phyloP scores from a whole-genome alignment of 30 jellyfish, hydroid and myxozoan genomes.

The Chrysaora quinquecirrha region DNA sequence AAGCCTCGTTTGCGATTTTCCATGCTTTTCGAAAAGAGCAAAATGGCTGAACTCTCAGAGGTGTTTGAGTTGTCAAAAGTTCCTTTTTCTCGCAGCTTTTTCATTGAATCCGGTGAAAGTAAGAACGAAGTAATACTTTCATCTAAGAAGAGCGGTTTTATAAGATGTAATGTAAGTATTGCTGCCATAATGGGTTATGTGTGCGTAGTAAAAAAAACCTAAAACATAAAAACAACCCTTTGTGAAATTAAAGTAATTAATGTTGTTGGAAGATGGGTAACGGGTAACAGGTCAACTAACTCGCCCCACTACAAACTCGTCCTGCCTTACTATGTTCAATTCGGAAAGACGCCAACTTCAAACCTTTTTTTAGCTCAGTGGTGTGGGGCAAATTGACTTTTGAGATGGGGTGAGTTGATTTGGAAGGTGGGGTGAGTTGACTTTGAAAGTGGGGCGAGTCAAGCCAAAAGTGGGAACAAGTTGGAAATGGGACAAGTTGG shows the following conservation, averaged over 20 bases:
- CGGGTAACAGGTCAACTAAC: neutral
- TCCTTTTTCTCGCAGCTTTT: conserved; percentile 26
- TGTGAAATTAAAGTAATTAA: no score
- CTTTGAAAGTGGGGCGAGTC: no score
- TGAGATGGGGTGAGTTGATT: no score
- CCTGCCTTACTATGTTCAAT: neutral
- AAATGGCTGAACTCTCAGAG: conserved; percentile 63
- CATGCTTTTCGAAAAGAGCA: no score
- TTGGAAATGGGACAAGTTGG: no score
- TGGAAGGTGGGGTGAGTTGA: no score
- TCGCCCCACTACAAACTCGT: neutral
- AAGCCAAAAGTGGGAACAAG: no score
- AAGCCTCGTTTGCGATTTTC: neutral
- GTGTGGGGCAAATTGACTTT: no score
- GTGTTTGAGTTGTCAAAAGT: conserved; percentile 20
- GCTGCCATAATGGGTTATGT: neutral
- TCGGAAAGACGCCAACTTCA: no score
- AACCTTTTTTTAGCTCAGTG: neutral
- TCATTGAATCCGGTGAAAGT: conserved; percentile 6
- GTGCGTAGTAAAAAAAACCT: neutral
- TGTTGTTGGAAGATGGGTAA: neutral
- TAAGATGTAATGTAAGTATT: conserved; percentile 36
- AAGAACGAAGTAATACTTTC: conserved; percentile 14
- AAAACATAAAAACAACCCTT: neutral
- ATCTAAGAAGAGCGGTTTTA: conserved; percentile 45